These are phyloP conservation scores for Zaprionus lachaisei DNA, from an alignment of 1,140 invertebrate species.

Conservation along the genomic window DNA sequence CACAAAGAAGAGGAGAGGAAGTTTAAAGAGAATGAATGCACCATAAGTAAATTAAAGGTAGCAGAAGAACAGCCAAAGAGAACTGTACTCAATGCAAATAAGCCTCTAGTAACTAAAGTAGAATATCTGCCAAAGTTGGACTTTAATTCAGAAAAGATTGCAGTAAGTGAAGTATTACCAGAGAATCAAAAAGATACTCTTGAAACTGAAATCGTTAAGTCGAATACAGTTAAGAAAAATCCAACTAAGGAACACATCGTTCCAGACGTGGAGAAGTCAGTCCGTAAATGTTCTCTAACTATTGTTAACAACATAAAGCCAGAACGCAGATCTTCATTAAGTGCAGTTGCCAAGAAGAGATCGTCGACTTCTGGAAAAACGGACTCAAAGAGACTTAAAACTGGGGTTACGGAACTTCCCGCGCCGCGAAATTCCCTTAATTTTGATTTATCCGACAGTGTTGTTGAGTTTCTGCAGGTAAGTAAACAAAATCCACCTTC, in stretches of 20 bases:
- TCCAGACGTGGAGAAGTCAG: not conserved
- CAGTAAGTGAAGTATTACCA: not conserved
- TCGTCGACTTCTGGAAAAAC: not conserved
- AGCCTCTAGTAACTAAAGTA: slow-evolving; percentile 30
- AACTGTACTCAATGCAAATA: not conserved
- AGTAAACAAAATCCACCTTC: not conserved
- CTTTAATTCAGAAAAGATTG: not conserved
- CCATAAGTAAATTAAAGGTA: not conserved
- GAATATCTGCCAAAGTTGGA: slow-evolving; percentile 39
- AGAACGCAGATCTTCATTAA: not conserved
- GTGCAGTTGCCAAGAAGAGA: not conserved
- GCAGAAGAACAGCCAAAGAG: not conserved
- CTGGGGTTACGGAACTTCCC: not conserved
- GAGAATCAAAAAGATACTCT: not conserved
- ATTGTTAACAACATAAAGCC: too few species aligned
- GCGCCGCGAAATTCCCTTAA: not conserved
- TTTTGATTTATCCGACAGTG: slow-evolving; percentile 33
- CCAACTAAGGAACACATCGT: not conserved
- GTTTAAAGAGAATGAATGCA: not conserved
- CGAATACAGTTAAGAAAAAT: not conserved
- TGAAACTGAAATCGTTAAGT: not conserved
- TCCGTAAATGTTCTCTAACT: not conserved
- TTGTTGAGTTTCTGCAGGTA: slow-evolving; percentile 26
- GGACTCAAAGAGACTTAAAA: slow-evolving; percentile 7
- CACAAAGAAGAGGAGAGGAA: not conserved